Evolutionary conservation across 2,113 vertebrate species (phyloP).

Genomic region (Nothobranchius furzeri): DNA sequence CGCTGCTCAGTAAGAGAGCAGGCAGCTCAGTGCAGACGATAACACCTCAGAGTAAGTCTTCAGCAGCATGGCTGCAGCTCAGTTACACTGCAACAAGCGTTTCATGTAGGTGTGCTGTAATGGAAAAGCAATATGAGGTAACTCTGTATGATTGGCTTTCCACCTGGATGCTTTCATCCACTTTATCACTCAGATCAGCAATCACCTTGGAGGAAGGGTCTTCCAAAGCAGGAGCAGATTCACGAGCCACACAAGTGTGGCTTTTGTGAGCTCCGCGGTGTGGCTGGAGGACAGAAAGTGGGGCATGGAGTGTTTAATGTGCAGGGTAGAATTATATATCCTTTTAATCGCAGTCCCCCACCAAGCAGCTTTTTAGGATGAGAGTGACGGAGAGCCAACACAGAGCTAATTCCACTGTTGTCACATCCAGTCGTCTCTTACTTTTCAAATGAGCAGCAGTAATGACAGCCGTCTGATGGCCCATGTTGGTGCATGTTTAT

Average conservation of each 20-base stretch:
- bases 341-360: slow-evolving; percentile 93
- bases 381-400: slow-evolving; percentile 89
- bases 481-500: slow-evolving; percentile 78
- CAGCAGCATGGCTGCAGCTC: slow-evolving; percentile 49
- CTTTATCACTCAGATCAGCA: slow-evolving; percentile 67
- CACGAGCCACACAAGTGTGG: slow-evolving; percentile 1
- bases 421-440: slow-evolving; percentile 88
- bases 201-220: slow-evolving; percentile 60
- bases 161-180: slow-evolving; percentile 64
- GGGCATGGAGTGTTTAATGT: slow-evolving; percentile 81
- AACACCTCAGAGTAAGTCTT: slow-evolving; percentile 46
- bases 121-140: slow-evolving; percentile 62
- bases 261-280: slow-evolving; percentile 52
- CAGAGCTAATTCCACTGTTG: slow-evolving; percentile 91
- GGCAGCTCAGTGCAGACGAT: slow-evolving; percentile 46
- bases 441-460: slow-evolving; percentile 85
- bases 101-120: slow-evolving; percentile 60
- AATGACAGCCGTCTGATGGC: slow-evolving; percentile 87
- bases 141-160: slow-evolving; percentile 67
- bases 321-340: slow-evolving; percentile 87
- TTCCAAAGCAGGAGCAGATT: slow-evolving; percentile 24
- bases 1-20: slow-evolving; percentile 56
- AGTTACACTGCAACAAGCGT: slow-evolving; percentile 53
- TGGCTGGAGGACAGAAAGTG: slow-evolving; percentile 79
- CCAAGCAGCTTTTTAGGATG: slow-evolving; percentile 74